phyloP scores from a whole-genome alignment of 2,113 vertebrate genomes.

The Xenus cinereus region DNA sequence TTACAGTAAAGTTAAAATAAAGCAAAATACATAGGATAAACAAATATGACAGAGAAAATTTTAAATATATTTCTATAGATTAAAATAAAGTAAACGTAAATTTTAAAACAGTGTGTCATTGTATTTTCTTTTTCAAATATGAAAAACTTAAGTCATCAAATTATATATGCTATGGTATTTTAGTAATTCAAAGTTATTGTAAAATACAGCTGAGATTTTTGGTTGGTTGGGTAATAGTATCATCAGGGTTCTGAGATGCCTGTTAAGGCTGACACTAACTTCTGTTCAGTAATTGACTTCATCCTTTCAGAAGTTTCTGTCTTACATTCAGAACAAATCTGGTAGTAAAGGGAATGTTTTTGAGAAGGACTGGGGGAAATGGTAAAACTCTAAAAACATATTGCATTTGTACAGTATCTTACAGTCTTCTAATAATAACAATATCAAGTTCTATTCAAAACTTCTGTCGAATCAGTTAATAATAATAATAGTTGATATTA shows the following conservation, averaged over 20 bases:
- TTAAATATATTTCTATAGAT: not conserved
- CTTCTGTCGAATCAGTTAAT: not conserved
- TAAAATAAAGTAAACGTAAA: not conserved
- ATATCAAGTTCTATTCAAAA: not conserved
- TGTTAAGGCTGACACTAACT: not conserved
- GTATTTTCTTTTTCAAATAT: not conserved
- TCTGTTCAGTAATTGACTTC: not conserved
- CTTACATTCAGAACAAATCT: not conserved
- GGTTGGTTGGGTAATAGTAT: not conserved
- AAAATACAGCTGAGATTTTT: not conserved
- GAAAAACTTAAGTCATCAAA: not conserved
- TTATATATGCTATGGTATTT: fast-evolving
- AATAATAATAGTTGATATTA: no score
- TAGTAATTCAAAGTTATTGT: not conserved
- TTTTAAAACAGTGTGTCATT: not conserved
- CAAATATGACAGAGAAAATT: not conserved
- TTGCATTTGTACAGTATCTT: not conserved
- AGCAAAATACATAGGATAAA: not conserved
- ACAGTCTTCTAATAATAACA: not conserved
- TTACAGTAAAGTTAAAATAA: not conserved
- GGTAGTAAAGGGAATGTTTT: not conserved
- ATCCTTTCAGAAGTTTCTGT: not conserved
- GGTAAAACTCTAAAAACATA: not conserved
- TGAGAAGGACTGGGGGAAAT: not conserved
- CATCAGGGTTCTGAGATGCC: not conserved